A percentile compares a stretch with the other conserved stretches of the same genome.
Conservation (phyloP, 2,113 vertebrate species). For the Channa argus region DNA sequence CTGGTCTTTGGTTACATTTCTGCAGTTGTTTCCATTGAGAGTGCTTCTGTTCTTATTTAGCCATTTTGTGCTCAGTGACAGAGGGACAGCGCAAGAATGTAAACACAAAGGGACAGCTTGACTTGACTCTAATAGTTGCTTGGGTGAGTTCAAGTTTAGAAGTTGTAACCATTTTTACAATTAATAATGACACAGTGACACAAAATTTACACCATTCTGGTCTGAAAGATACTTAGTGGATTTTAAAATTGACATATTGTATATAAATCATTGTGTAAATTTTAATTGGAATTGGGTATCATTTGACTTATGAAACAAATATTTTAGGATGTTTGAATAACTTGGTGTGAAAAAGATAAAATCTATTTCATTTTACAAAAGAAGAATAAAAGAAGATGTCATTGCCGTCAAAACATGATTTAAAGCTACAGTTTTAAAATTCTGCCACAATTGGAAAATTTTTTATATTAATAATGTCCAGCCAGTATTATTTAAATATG, state of each 20-base stretch:
- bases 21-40: constrained; percentile 44
- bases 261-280: too few species aligned
- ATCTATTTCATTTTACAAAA: too few species aligned
- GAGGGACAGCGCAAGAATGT: neutral
- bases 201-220: neutral
- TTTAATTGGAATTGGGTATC: too few species aligned
- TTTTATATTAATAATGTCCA: neutral
- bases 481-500: neutral
- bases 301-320: too few species aligned
- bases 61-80: constrained; percentile 32
- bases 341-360: too few species aligned
- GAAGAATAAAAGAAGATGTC: too few species aligned
- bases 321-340: too few species aligned
- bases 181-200: neutral
- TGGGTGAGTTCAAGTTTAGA: neutral
- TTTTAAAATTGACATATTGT: too few species aligned
- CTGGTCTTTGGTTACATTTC: constrained; percentile 1
- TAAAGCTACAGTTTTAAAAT: neutral
- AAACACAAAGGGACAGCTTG: constrained; percentile 2
- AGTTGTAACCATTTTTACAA: too few species aligned
- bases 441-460: neutral
- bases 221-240: neutral
- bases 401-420: too few species aligned
- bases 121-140: neutral
- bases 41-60: constrained; percentile 40